These are phyloP conservation scores for Psilopsiagon aymara DNA, from an alignment of 2,113 vertebrate species.

Conservation along the genomic window DNA sequence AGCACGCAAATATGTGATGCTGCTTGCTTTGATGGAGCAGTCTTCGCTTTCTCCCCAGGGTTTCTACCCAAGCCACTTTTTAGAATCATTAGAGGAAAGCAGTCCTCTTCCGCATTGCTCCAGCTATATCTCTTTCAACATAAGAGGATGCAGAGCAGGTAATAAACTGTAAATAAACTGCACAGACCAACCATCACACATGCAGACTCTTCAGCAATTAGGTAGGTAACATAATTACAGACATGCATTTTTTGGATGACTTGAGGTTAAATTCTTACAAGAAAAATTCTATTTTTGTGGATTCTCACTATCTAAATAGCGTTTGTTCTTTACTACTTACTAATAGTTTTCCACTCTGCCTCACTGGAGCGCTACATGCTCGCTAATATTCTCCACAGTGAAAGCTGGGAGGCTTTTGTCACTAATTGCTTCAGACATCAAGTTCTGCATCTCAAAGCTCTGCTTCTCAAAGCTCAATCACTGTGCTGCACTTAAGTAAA, in stretches of 20 bases:
- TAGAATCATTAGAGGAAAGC: background rate
- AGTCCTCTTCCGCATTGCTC: background rate
- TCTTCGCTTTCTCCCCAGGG: background rate
- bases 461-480: background rate
- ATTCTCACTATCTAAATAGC: background rate
- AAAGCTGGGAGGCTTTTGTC: background rate
- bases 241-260: background rate
- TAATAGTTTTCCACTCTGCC: background rate
- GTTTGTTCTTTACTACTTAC: background rate
- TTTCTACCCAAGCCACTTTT: background rate
- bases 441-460: background rate
- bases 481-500: background rate
- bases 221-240: background rate
- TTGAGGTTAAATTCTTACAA: background rate
- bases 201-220: background rate
- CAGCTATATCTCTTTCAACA: background rate
- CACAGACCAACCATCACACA: background rate
- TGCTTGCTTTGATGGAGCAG: background rate
- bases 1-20: background rate
- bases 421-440: constrained; percentile 7
- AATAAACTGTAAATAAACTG: background rate
- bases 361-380: background rate
- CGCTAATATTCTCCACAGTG: background rate
- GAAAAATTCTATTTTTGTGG: background rate
- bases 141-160: background rate